Base-by-base conservation (phyloP, 2,113 vertebrate genomes). In the Tenebrosternarchus preto region DNA sequence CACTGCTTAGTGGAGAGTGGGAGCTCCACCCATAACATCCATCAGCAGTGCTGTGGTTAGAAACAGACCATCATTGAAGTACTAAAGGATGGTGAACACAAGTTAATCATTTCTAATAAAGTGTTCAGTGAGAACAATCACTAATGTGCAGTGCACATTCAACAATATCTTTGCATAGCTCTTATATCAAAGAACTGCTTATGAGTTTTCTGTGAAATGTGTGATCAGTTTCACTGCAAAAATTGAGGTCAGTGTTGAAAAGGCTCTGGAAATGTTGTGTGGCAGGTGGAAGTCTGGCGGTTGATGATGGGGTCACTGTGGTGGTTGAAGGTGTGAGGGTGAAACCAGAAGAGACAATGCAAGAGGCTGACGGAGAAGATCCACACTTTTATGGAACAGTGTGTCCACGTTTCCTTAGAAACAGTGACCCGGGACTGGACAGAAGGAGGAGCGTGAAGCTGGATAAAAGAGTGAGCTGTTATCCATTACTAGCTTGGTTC, bases 121-220 rank as follows among this genome's bases (percentile, higher is more conserved):
- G 39, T 9, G 11, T 5, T 43, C 39, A 43, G 39, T 43, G 39
- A 43, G 11, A 5, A 43, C 25, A 27, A 20, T 31, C 12, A 17
- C 61, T 16, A 4, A 64, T 17, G 27, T 31, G 12, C 27, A 19
- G 61, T 61, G 24, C 16, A 61, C 22, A 27, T 59, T 59, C 56
- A 59, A 2, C 27, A 33, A 36, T 29, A 43, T 43, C 6, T 9
- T 43, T 43, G 39, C n/a, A n/a, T 5, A 43, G 39, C 39, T 9
- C 39, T 43, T n/a, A 75, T 33, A 19, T 74, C n/a, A 75, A 25
- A n/a, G n/a, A n/a, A n/a, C n/a, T 63, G 22, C 9, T 46, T 60
- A 5, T 74, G 36, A n/a, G n/a, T n/a, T 9, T 43, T 43, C 6
- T 43, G 39, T 5, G 39, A 43, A 50, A 64, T 64, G 19, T 53